phyloP scores from a whole-genome alignment of 1,140 invertebrate genomes.

The Nasonia longicornis region DNA sequence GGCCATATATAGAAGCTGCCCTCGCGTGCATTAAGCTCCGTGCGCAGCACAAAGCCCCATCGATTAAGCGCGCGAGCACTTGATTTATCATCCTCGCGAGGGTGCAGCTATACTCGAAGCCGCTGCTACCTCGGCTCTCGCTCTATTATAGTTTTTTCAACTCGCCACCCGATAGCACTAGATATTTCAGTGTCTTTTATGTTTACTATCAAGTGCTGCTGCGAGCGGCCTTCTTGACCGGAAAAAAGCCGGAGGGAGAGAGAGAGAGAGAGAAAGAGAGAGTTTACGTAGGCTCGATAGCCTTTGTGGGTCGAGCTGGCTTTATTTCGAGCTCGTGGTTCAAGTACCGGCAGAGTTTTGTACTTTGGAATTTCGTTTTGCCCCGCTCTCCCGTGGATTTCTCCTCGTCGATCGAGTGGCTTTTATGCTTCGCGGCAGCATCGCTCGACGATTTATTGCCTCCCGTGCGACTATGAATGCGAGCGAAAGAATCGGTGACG shows the following conservation, averaged over 20 bases:
- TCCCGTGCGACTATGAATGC: not conserved
- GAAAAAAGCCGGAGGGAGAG: not conserved
- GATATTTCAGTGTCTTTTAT: conserved; percentile 42
- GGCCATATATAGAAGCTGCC: not conserved
- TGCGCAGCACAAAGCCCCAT: conserved; percentile 21
- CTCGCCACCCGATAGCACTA: conserved; percentile 8
- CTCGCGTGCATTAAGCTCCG: conserved; percentile 15
- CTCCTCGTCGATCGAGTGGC: not conserved
- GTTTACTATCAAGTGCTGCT: not conserved
- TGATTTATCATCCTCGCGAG: conserved; percentile 39
- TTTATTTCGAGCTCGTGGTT: not conserved
- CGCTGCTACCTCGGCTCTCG: not conserved
- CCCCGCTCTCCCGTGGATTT: not conserved
- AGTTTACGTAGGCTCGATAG: not conserved
- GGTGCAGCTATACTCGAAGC: not conserved
- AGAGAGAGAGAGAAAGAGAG: too few relatives aligned
- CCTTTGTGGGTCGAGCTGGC: not conserved
- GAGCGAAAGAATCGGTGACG: too few relatives aligned
- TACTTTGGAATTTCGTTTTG: not conserved
- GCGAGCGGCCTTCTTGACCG: not conserved
- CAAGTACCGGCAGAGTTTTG: not conserved
- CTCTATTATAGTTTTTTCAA: conserved; percentile 16
- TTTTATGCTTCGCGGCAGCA: not conserved
- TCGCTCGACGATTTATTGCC: not conserved
- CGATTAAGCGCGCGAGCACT: conserved; percentile 25